Percentiles rank a stretch among this genome's conserved stretches.
Conservation (phyloP, 2,113 vertebrate species). For the Ellobius talpinus region DNA sequence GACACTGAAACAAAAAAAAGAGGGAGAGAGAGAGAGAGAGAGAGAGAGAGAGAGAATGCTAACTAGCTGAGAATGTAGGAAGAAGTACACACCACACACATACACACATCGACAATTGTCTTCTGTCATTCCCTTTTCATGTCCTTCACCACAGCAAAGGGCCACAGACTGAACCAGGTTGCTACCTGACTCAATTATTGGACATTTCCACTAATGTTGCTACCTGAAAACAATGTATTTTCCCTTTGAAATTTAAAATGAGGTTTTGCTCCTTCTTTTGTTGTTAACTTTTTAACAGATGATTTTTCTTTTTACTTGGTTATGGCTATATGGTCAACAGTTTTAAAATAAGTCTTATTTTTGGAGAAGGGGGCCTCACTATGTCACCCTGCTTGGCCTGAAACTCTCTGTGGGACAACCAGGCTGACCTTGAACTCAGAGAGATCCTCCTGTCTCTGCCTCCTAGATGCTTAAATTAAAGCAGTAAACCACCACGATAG, state of each 20-base stretch:
- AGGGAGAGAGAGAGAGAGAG: neutral
- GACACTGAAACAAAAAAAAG: constrained; percentile 14
- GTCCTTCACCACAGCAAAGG: neutral
- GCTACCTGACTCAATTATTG: neutral
- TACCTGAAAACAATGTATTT: constrained; percentile 24
- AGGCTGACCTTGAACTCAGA: neutral
- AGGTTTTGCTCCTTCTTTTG: neutral
- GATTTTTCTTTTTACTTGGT: neutral
- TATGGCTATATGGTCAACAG: neutral
- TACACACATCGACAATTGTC: constrained; percentile 17
- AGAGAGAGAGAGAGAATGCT: neutral
- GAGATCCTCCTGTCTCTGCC: neutral
- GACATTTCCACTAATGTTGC: neutral
- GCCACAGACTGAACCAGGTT: constrained; percentile 12
- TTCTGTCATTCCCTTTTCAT: neutral
- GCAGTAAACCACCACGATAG: neutral
- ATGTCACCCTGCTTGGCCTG: neutral
- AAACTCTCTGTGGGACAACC: neutral
- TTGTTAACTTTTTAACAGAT: neutral
- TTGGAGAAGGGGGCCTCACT: neutral
- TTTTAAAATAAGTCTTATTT: neutral
- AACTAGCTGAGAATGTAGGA: constrained; percentile 49
- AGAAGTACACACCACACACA: neutral
- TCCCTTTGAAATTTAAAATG: constrained; percentile 46
- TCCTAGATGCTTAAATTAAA: neutral